A percentile compares a stretch with the other conserved stretches of the same genome.
Evolutionary conservation across 1,140 invertebrate genomes (phyloP).

Genomic region (Hesperophylax magnus): DNA sequence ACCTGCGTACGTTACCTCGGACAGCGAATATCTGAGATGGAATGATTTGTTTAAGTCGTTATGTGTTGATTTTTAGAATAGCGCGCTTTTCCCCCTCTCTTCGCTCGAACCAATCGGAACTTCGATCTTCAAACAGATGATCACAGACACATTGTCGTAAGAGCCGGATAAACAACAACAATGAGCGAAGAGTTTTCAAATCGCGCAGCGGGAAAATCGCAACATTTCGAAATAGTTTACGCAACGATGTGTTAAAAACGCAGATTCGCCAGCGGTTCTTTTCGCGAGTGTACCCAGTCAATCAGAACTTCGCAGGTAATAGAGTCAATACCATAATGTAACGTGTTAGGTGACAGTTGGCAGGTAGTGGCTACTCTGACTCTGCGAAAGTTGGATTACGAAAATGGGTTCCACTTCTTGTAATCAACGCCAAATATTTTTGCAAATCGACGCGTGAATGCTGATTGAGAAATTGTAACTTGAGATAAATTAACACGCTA

Average conservation of each 20-base stretch:
- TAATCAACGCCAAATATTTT: not conserved
- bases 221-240: not conserved
- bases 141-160: not conserved
- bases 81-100: constrained; percentile 9
- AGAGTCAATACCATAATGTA: no score
- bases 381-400: not conserved
- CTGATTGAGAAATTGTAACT: not conserved
- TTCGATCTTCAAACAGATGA: constrained; percentile 1
- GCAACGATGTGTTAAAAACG: not conserved
- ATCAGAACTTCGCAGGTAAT: no score
- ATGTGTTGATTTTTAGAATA: constrained; percentile 19
- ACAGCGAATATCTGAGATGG: constrained; percentile 22
- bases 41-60: constrained; percentile 19
- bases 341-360: no score
- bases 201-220: constrained; percentile 1
- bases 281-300: no score
- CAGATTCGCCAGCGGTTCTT: no score
- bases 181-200: constrained; percentile 1
- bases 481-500: constrained; percentile 1
- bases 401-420: not conserved
- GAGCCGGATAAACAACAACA: not conserved
- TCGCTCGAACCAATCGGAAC: constrained; percentile 3
- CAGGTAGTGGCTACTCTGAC: not conserved
- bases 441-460: not conserved
- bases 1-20: constrained; percentile 10